Base-by-base conservation (phyloP, 2,888 invertebrate genomes). In the Calliopum simillimum region DNA sequence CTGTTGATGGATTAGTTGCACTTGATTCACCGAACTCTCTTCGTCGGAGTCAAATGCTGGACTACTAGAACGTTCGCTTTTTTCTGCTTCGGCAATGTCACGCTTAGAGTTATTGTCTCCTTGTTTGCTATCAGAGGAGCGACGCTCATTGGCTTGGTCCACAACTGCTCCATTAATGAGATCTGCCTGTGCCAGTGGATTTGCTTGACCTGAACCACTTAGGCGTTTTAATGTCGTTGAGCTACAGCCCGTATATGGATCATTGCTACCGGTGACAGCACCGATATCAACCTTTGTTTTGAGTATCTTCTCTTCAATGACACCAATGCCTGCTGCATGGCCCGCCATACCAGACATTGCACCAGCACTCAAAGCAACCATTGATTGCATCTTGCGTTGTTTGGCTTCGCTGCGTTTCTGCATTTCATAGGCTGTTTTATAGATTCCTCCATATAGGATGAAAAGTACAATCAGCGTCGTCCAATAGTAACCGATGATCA, bases 401-500 rank as follows among this genome's bases (percentile, higher is more conserved):
- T 98, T 98, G 0, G 95, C 97, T 87, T 97, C 96, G 78, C 98
- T 96, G 83, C 97, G 97, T 84, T 96, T 95, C 85, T 98, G 98
- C 94, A 99, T 96, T 78, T 96, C 95, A 82, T 97, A 96, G 6
- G 98, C 99, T 49, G 97, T 98, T 84, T 96, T 95, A 86, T 98
- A 99, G 80, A 99, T 99, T 12, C 98, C 98, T 61, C 95, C 96
- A 85, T 99, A 99, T 12, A 99, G 89, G 71, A 96, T 92, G 83
- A 98, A 96, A 73, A 99, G 90, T 51, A 99, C 97, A 69, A 97
- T 92, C 44, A 99, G 88, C 0, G 99, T 99, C 55, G 94, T 96
- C 98, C 98, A 99, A 85, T 97, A 99, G 86, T 99, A 99, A 62
- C 94, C 94, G 79, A 99, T 96, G 69, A 98, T 98, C 71, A 99